Percentiles rank a stretch among this genome's conserved stretches.
phyloP scores from a whole-genome alignment of 1,140 invertebrate species.

The Ridgeia piscesae region DNA sequence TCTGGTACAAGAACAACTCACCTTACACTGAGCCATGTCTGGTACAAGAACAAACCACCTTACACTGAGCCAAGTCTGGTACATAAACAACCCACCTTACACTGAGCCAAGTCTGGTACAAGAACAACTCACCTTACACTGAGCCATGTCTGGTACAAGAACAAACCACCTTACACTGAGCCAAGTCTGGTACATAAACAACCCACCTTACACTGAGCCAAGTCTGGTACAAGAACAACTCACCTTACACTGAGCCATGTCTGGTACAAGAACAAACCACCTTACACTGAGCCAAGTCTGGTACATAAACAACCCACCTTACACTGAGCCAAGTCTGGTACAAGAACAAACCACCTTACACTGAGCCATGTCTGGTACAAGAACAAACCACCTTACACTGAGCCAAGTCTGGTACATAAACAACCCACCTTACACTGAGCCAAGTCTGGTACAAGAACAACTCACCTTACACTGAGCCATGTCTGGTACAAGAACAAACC shows the following conservation, averaged over 20 bases:
- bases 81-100: constrained; percentile 77
- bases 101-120: constrained; percentile 81
- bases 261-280: constrained; percentile 66
- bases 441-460: constrained; percentile 70
- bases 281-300: constrained; percentile 86
- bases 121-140: constrained; percentile 79
- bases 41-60: constrained; percentile 69
- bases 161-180: constrained; percentile 80
- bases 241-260: constrained; percentile 89
- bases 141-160: constrained; percentile 76
- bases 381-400: constrained; percentile 79
- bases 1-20: constrained; percentile 67
- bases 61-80: constrained; percentile 86
- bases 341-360: constrained; percentile 80
- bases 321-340: constrained; percentile 84
- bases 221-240: constrained; percentile 64
- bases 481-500: constrained; percentile 63
- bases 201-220: constrained; percentile 85
- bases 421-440: constrained; percentile 81
- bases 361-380: constrained; percentile 77
- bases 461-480: constrained; percentile 86
- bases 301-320: constrained; percentile 71
- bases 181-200: constrained; percentile 71
- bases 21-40: constrained; percentile 88
- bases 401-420: constrained; percentile 74